These are phyloP conservation scores for Melipona quadrifasciata DNA, from an alignment of 1,140 invertebrate species.

Conservation along the genomic window DNA sequence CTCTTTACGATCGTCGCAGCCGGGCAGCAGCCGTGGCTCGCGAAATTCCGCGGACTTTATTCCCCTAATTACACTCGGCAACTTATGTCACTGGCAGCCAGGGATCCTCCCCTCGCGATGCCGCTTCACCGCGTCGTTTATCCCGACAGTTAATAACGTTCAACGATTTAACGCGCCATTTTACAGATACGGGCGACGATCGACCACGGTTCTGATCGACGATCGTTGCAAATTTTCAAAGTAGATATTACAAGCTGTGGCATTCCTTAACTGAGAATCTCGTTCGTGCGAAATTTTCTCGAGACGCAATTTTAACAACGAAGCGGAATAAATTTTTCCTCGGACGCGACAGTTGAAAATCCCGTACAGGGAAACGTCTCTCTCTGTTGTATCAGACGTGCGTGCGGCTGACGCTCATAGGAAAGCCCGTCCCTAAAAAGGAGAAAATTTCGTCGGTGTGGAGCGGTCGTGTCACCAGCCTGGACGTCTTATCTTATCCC, in stretches of 20 bases:
- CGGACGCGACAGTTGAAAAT: too few relatives aligned
- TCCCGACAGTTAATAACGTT: slow-evolving; percentile 35
- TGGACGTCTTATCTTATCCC: slow-evolving; percentile 48
- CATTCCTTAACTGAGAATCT: too few relatives aligned
- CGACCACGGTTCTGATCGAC: too few relatives aligned
- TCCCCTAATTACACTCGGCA: slow-evolving; percentile 77
- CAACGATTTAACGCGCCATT: background rate
- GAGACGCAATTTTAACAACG: too few relatives aligned
- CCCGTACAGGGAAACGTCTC: too few relatives aligned
- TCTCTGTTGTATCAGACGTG: too few relatives aligned
- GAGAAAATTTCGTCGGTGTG: background rate
- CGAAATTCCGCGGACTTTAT: slow-evolving; percentile 77
- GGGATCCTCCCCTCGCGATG: slow-evolving; percentile 36
- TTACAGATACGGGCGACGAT: background rate
- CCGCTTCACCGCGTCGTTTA: slow-evolving; percentile 37
- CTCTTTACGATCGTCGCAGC: slow-evolving; percentile 63
- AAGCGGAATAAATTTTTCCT: too few relatives aligned
- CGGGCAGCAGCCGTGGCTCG: slow-evolving; percentile 44
- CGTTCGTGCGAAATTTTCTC: too few relatives aligned
- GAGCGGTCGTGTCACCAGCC: slow-evolving; percentile 28
- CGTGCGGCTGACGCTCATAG: background rate
- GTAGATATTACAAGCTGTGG: too few relatives aligned
- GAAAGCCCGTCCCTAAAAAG: too few relatives aligned
- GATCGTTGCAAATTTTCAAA: too few relatives aligned
- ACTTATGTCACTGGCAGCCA: slow-evolving; percentile 68